Evolutionary conservation across 2,113 vertebrate genomes (phyloP), one percentile per base, ranked within the genome.

Genomic region (Sorex fumeus): DNA sequence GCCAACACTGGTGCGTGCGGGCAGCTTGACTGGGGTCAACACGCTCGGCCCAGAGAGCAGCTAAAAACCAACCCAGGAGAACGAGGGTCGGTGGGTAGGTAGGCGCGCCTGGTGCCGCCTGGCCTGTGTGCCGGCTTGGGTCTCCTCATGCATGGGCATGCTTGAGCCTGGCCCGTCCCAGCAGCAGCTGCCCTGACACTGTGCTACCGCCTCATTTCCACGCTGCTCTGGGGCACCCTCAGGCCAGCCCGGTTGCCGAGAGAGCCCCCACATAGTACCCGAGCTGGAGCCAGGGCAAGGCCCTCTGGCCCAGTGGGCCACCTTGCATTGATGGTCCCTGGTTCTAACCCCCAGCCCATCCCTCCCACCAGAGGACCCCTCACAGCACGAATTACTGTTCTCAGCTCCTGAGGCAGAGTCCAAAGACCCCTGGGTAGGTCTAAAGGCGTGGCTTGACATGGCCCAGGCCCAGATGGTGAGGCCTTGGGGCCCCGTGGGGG

Each of bases 1-100:
- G 86, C 11, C 16, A 13, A 13, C 0, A 0, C 27, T 13, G 0
- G 25, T 25, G 47, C 8, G 2, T 43, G 18, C 0, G 0, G 15
- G n/a, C 43, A 34, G 28, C 19, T 74, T 40, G 23, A 21, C 13
- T 4, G 32, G 71, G 6, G 25, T n/a, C 7, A 45, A n/a, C 3
- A 16, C 4, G 15, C 23, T 60, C 53, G 53, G 82, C 16, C 30
- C 21, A 0, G 53, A 25, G 16, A 9, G 2, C 6, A 0, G 45
- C 0, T n/a, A 50, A 71, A 70, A 40, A n/a, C 27, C 27, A 23
- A 57, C 13, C n/a, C 30, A 69, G 18, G n/a, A 34, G 32, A 34
- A 18, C 64, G 10, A n/a, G 19, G 30, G 2, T 1, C 69, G 6
- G 0, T 1, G 0, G 45, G 57, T 2, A 62, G 40, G 27, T 32